Evolutionary conservation across 2,888 invertebrate species (phyloP), one percentile per base, ranked within the genome.

Genomic region (Polietes domitor): DNA sequence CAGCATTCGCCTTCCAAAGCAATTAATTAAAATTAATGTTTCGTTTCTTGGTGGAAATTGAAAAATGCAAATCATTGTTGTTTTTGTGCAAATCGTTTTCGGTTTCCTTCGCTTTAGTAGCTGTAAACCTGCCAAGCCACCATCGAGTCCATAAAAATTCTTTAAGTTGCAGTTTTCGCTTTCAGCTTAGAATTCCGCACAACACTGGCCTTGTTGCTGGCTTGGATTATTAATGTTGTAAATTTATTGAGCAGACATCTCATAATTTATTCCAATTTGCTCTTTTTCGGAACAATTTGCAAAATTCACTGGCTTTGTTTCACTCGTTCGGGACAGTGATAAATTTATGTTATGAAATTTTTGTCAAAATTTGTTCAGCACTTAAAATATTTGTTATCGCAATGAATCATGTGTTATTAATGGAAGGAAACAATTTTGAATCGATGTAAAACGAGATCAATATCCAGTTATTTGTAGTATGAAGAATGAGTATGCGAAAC

Each of bases 11-110:
- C 15, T 58, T 58, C 26, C 26, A 24, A 24, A 24, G 15, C 58
- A 26, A 58, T 58, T 58, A 58, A 58, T 58, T 58, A 58, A 26
- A 15, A 58, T 58, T 58, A 58, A 58, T 58, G 58, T 58, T 58
- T 15, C 47, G 47, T 47, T 47, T 7, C 3, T 32, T 50, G 50
- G 50, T 50, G 12, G 12, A 19, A 19, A 17, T 17, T 17, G 53
- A 26, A 58, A 58, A 58, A 24, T 58, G 58, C 58, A 58, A 58
- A 58, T 58, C 58, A 58, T 58, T 58, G 12, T 58, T 24, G 24
- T 26, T 58, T 58, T 58, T 6, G 26, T 9, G 7, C 12, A n/a
- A n/a, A 47, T 9, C 10, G 26, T 26, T 58, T 26, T 58, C 2
- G 12, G 24, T 58, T 58, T 24, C 58, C 26, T 12, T 26, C 0